phyloP scores from a whole-genome alignment of 1,140 invertebrate species.

The Drosophila ogumai region DNA sequence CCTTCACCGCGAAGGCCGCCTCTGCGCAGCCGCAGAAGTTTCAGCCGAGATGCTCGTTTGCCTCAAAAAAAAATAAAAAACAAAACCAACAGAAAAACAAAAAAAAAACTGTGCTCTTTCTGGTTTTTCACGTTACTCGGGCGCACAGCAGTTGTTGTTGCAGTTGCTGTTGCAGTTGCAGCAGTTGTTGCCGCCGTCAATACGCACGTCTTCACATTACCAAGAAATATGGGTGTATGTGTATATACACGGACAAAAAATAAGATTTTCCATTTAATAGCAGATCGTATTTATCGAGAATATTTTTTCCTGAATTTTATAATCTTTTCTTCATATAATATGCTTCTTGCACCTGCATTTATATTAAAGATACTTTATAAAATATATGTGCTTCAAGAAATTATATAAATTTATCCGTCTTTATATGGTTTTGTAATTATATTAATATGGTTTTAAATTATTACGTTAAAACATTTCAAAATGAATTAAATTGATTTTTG shows the following conservation, averaged over 20 bases:
- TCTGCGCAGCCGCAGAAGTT: slow-evolving; percentile 35
- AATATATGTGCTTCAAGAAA: background rate
- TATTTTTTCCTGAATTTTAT: background rate
- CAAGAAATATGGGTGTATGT: slow-evolving; percentile 33
- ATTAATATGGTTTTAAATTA: background rate
- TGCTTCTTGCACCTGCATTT: background rate
- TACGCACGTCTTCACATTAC: slow-evolving; percentile 74
- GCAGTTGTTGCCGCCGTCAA: slow-evolving; percentile 51
- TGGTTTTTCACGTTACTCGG: slow-evolving; percentile 75
- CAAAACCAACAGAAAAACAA: slow-evolving; percentile 52
- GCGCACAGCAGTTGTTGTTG: slow-evolving; percentile 51
- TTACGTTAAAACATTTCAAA: background rate
- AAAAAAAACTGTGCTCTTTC: slow-evolving; percentile 77
- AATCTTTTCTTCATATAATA: background rate
- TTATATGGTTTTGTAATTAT: background rate
- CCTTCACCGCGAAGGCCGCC: slow-evolving; percentile 60
- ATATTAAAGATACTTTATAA: background rate
- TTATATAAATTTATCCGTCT: too few species aligned
- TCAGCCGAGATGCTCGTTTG: slow-evolving; percentile 50
- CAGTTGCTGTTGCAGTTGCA: slow-evolving; percentile 47
- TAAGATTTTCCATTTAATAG: background rate
- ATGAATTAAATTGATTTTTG: background rate
- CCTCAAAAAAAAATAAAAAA: slow-evolving; percentile 51
- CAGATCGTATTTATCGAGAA: background rate
- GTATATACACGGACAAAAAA: slow-evolving; percentile 4